These are phyloP conservation scores for Synanthedon formicaeformis DNA, from an alignment of 2,888 invertebrate species.

Conservation along the genomic window DNA sequence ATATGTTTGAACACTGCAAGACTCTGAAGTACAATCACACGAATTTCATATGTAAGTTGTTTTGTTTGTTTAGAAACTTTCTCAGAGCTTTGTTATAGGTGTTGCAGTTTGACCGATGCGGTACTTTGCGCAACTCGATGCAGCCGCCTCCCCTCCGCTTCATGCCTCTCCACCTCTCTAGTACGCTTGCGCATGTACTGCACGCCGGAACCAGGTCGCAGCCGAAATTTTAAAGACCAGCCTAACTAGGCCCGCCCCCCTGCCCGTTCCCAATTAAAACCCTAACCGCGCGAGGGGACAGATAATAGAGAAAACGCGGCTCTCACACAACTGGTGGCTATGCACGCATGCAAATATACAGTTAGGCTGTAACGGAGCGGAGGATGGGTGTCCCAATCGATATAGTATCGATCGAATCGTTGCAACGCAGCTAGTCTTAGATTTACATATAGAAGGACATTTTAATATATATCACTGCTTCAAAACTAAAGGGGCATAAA, in stretches of 20 bases:
- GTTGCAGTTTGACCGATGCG: slow-evolving; percentile 50
- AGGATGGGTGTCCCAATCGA: slow-evolving; percentile 49
- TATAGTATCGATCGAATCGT: slow-evolving; percentile 33
- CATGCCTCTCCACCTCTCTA: slow-evolving; percentile 14
- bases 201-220: slow-evolving; percentile 67
- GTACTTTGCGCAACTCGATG: slow-evolving; percentile 66
- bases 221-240: slow-evolving; percentile 47
- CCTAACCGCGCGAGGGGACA: slow-evolving; percentile 7
- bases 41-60: background rate
- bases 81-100: background rate
- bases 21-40: background rate
- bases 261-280: slow-evolving; percentile 15
- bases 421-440: slow-evolving; percentile 1
- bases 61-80: background rate
- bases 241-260: slow-evolving; percentile 33
- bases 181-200: slow-evolving; percentile 65
- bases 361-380: slow-evolving; percentile 51
- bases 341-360: slow-evolving; percentile 70
- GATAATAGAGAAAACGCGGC: slow-evolving; percentile 27
- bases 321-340: slow-evolving; percentile 27
- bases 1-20: too few species aligned
- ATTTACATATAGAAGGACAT: background rate
- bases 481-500: too few species aligned
- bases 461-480: too few species aligned
- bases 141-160: slow-evolving; percentile 35